Percentiles rank a stretch among this genome's conserved stretches.
Conservation (phyloP, 2,113 vertebrate species). For the Malurus melanocephalus region DNA sequence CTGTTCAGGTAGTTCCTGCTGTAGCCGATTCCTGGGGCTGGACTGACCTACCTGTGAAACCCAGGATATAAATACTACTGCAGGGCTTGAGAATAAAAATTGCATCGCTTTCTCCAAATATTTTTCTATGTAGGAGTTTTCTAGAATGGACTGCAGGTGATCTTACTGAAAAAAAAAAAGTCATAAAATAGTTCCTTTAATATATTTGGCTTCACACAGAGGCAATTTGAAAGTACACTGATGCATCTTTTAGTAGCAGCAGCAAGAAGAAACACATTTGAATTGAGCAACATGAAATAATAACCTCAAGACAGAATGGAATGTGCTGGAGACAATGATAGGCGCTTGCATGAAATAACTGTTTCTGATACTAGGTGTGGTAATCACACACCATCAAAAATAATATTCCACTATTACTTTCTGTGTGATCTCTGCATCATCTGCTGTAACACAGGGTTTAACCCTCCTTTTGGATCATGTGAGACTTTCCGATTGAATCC, state of each 20-base stretch:
- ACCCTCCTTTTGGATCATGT: background rate
- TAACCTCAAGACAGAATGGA: background rate
- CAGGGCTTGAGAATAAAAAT: background rate
- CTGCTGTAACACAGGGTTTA: background rate
- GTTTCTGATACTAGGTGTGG: background rate
- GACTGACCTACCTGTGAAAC: background rate
- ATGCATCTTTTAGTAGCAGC: background rate
- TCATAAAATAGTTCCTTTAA: background rate
- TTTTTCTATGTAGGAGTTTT: background rate
- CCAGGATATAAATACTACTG: background rate
- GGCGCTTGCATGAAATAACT: background rate
- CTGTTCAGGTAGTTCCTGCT: background rate
- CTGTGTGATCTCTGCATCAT: background rate
- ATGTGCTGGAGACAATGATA: background rate
- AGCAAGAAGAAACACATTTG: background rate
- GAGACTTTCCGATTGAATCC: background rate
- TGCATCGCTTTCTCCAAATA: background rate
- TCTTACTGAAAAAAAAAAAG: background rate
- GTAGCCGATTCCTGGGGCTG: background rate
- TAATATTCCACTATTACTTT: background rate
- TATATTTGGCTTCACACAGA: background rate
- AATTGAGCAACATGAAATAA: background rate
- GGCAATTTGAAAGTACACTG: background rate
- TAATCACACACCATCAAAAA: background rate
- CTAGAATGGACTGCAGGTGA: background rate